phyloP scores from a whole-genome alignment of 2,113 vertebrate genomes.

The Lontra canadensis region DNA sequence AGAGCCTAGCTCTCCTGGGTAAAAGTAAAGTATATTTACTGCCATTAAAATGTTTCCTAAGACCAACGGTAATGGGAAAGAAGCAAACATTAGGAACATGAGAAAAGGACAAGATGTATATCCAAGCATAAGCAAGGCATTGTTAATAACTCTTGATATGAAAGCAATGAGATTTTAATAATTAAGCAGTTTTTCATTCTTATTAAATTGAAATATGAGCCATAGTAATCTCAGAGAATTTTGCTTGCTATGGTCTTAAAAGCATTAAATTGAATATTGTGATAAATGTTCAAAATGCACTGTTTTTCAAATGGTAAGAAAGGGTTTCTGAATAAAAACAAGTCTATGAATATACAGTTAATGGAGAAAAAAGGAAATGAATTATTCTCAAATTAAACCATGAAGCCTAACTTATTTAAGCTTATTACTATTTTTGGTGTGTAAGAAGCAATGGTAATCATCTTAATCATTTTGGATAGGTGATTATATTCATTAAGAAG shows the following conservation, averaged over 20 bases:
- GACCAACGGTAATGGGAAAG: neutral
- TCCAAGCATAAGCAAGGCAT: neutral
- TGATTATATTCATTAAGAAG: conserved; percentile 24
- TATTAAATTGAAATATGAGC: conserved; percentile 48
- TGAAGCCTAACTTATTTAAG: neutral
- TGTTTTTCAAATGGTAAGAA: conserved; percentile 49
- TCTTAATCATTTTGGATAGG: conserved; percentile 25
- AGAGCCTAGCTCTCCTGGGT: neutral
- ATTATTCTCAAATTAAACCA: conserved; percentile 1
- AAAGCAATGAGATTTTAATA: conserved; percentile 39
- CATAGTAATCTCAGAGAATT: conserved; percentile 43
- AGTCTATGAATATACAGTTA: conserved; percentile 15
- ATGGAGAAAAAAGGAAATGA: conserved; percentile 13
- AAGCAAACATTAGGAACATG: neutral
- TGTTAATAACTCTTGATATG: conserved; percentile 24
- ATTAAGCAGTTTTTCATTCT: conserved; percentile 36
- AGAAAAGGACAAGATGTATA: neutral
- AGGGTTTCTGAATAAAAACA: conserved; percentile 33
- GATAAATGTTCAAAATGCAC: conserved; percentile 51
- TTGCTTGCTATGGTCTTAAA: conserved; percentile 34
- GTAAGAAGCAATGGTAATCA: conserved; percentile 33
- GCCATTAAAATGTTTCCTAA: neutral
- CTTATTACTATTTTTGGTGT: conserved; percentile 44
- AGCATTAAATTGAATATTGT: conserved; percentile 56
- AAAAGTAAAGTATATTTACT: neutral